Percentiles rank a stretch among this genome's conserved stretches.
These are phyloP conservation scores for Aegotheles bennettii DNA, from an alignment of 2,113 vertebrate genomes.

Conservation along the genomic window DNA sequence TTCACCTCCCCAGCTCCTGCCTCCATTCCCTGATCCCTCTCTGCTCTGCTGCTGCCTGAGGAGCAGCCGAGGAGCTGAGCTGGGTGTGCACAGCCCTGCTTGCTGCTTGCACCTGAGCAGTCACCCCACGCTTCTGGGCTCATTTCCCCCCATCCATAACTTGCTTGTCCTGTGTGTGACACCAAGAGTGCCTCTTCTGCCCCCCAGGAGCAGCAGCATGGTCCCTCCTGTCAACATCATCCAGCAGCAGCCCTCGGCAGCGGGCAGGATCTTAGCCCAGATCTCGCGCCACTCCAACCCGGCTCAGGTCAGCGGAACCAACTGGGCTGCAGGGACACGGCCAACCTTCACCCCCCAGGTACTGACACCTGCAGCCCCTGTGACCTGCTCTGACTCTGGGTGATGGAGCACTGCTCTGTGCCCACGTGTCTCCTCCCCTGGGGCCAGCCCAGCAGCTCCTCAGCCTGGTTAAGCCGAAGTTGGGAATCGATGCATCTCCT, in stretches of 20 bases:
- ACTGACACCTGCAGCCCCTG: not conserved
- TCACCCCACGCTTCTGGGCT: rapidly evolving
- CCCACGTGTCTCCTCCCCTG: rapidly evolving
- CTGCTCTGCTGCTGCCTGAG: not conserved
- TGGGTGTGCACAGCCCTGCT: no score
- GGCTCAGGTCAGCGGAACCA: constrained; percentile 70
- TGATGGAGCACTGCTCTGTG: rapidly evolving
- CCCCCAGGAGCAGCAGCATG: constrained; percentile 75
- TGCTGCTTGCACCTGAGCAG: not conserved
- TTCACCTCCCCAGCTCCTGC: not conserved
- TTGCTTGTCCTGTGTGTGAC: rapidly evolving
- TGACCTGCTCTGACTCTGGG: not conserved
- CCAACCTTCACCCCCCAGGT: constrained; percentile 88
- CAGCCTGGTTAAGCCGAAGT: rapidly evolving
- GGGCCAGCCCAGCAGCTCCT: rapidly evolving
- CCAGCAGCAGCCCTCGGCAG: constrained; percentile 73
- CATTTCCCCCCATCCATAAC: rapidly evolving
- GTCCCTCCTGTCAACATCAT: constrained; percentile 73
- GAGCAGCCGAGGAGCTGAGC: no score
- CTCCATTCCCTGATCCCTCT: rapidly evolving
- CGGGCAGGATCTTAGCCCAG: constrained; percentile 87
- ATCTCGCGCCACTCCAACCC: constrained; percentile 86
- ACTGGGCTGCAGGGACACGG: constrained; percentile 75
- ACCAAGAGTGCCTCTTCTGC: not conserved
- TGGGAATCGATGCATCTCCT: rapidly evolving